Percentiles rank a stretch among this genome's conserved stretches.
Evolutionary conservation across 1,140 invertebrate species (phyloP).

Genomic region (Carposina sasakii): DNA sequence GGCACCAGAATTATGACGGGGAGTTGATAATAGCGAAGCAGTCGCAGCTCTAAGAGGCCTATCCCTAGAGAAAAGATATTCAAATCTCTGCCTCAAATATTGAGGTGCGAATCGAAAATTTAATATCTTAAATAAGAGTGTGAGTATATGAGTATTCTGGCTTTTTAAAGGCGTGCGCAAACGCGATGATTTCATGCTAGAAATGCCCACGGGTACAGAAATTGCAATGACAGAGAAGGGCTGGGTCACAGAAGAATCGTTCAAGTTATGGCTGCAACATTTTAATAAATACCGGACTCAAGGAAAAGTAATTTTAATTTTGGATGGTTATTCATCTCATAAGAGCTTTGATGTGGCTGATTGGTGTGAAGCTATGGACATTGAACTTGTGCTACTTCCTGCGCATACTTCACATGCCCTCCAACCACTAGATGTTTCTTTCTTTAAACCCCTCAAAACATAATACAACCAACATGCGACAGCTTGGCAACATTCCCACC

Average conservation of each 20-base stretch:
- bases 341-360: no score
- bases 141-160: no score
- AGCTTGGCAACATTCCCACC: constrained; percentile 15
- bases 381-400: constrained; percentile 11
- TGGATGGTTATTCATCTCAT: no score
- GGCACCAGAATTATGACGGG: no score
- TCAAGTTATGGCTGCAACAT: constrained; percentile 9
- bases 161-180: constrained; percentile 14
- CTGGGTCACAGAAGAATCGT: constrained; percentile 14
- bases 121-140: no score
- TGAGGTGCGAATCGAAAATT: no score
- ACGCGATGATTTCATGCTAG: constrained; percentile 9
- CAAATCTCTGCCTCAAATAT: no score
- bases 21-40: no score
- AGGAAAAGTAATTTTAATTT: no score
- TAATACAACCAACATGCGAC: constrained; percentile 15
- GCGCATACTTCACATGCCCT: constrained; percentile 14
- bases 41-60: no score
- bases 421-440: constrained; percentile 13
- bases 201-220: constrained; percentile 14
- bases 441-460: constrained; percentile 11
- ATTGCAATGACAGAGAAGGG: constrained; percentile 15
- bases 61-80: no score
- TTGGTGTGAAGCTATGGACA: constrained; percentile 11
- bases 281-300: constrained; percentile 8